Conservation (phyloP, 2,113 vertebrate genomes). For the Corythaeola cristata region DNA sequence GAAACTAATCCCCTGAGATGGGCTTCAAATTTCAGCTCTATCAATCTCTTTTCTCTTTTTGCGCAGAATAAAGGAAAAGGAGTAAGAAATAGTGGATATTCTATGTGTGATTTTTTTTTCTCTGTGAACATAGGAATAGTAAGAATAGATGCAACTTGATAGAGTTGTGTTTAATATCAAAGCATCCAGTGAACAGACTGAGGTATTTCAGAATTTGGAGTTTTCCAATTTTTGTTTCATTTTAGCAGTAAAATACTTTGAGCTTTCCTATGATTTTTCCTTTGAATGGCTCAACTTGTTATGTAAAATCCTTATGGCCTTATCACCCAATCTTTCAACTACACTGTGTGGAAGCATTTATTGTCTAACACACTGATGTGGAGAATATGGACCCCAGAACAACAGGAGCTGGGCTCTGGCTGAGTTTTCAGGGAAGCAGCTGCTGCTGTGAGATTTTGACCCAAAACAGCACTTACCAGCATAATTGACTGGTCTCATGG, state of each 20-base stretch:
- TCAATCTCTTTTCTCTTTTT: conserved; percentile 43
- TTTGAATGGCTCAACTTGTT: not conserved
- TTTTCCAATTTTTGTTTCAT: not conserved
- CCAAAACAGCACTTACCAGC: not conserved
- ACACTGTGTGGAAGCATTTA: not conserved
- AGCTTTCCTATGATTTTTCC: not conserved
- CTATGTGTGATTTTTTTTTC: not conserved
- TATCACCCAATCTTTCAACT: not conserved
- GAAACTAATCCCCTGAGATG: conserved; percentile 66
- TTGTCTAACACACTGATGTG: not conserved
- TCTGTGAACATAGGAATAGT: not conserved
- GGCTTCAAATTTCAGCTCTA: conserved; percentile 62
- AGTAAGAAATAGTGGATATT: not conserved
- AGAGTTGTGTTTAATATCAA: not conserved
- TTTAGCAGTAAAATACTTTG: not conserved
- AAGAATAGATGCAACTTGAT: not conserved
- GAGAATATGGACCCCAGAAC: not conserved
- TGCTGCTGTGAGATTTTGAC: not conserved
- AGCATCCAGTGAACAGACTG: not conserved
- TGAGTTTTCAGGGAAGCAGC: not conserved
- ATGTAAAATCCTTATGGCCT: not conserved
- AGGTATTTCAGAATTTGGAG: not conserved
- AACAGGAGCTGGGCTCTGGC: not conserved
- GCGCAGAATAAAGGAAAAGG: conserved; percentile 58
- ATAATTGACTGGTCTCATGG: not conserved